Evolutionary conservation across 2,888 invertebrate genomes (phyloP).

Genomic region (Philereme transversata): DNA sequence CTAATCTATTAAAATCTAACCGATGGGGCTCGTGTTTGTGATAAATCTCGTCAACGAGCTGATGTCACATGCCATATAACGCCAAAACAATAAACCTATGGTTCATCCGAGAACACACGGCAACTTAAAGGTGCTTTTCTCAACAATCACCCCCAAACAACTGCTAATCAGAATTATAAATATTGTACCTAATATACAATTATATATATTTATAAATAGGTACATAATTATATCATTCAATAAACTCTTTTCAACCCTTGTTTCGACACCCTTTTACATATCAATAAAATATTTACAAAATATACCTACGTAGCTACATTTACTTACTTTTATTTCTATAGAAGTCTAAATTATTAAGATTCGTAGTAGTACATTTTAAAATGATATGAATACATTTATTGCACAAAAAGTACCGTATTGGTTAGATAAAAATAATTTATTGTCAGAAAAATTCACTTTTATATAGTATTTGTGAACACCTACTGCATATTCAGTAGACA

Average conservation of each 20-base stretch:
- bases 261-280: conserved; percentile 7
- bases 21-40: too few species aligned
- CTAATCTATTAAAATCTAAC: too few species aligned
- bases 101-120: too few species aligned
- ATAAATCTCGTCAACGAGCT: too few species aligned
- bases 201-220: too few species aligned
- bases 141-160: too few species aligned
- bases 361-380: conserved; percentile 10
- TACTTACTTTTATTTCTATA: conserved; percentile 1
- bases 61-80: too few species aligned
- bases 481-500: conserved; percentile 5
- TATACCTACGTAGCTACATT: not conserved
- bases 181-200: too few species aligned
- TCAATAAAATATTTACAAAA: not conserved
- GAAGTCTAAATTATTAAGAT: conserved; percentile 1
- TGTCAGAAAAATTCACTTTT: conserved; percentile 21
- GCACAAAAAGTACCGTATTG: conserved; percentile 22
- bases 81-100: too few species aligned
- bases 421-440: conserved; percentile 23
- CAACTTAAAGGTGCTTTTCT: too few species aligned
- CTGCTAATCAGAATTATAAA: too few species aligned
- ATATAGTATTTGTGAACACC: conserved; percentile 5
- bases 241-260: not conserved
- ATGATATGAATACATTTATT: conserved; percentile 38
- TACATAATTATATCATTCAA: not conserved